Conservation (phyloP, 1,140 invertebrate genomes). For the Drosophila willistoni region DNA sequence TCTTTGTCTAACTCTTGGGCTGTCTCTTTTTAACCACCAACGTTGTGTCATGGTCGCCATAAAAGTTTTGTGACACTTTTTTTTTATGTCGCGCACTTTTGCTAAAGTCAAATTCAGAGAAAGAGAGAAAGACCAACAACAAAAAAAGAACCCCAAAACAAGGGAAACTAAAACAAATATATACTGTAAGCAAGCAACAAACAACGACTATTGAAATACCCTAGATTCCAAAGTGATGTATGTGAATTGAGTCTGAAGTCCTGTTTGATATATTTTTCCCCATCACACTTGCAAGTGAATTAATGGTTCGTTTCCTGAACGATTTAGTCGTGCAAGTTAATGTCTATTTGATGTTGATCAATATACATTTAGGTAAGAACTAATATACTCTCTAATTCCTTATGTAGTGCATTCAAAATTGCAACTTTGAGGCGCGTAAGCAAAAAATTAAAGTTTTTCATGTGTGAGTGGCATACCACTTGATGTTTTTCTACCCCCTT, state of each 20-base stretch:
- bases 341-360: too few species aligned
- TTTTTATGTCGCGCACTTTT: constrained; percentile 35
- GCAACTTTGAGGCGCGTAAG: constrained; percentile 53
- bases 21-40: constrained; percentile 18
- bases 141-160: constrained; percentile 33
- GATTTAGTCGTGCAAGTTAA: too few species aligned
- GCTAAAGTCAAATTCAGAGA: constrained; percentile 64
- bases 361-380: not conserved
- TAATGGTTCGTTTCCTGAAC: too few species aligned
- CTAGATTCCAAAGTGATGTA: too few species aligned
- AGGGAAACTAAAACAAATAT: not conserved
- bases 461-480: constrained; percentile 59
- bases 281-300: too few species aligned
- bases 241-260: too few species aligned
- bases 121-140: constrained; percentile 23
- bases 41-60: constrained; percentile 63
- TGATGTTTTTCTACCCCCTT: constrained; percentile 42
- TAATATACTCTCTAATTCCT: too few species aligned
- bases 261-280: too few species aligned
- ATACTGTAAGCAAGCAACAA: not conserved
- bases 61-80: constrained; percentile 74
- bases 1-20: not conserved
- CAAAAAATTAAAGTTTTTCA: constrained; percentile 67
- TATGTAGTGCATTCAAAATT: constrained; percentile 53
- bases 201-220: too few species aligned